phyloP scores from a whole-genome alignment of 1,140 invertebrate genomes.

The Scaptodrosophila lebanonensis region DNA sequence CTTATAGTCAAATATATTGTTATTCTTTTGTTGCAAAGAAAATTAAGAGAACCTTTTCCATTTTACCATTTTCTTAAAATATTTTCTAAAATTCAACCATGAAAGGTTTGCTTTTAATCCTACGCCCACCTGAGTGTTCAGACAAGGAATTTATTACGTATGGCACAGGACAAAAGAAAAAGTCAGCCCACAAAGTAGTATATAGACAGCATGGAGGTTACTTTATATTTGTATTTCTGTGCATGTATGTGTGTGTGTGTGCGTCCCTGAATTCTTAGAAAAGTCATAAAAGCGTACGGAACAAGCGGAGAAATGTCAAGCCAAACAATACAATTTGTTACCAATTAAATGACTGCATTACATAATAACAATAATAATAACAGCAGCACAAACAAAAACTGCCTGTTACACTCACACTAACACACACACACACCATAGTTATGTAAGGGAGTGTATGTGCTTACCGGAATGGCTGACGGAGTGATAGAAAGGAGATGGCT shows the following conservation, averaged over 20 bases:
- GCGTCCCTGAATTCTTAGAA: slow-evolving; percentile 47
- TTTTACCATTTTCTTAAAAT: too few species aligned
- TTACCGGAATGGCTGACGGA: slow-evolving; percentile 19
- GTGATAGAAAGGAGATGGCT: slow-evolving; percentile 33
- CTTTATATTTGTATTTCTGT: slow-evolving; percentile 4
- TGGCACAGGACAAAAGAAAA: too few species aligned
- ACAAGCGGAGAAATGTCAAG: slow-evolving; percentile 47
- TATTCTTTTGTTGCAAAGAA: too few species aligned
- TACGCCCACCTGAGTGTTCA: too few species aligned
- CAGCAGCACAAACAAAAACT: slow-evolving; percentile 30
- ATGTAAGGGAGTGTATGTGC: too few species aligned
- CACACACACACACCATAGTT: slow-evolving; percentile 16
- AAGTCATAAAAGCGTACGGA: slow-evolving; percentile 65
- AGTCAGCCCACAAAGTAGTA: too few species aligned
- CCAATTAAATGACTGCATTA: slow-evolving; percentile 74
- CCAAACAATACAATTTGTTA: slow-evolving; percentile 73
- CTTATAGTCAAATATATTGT: too few species aligned
- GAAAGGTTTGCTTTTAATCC: too few species aligned
- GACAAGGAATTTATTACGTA: too few species aligned
- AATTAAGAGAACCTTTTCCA: too few species aligned
- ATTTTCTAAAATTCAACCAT: too few species aligned
- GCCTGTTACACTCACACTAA: slow-evolving; percentile 5
- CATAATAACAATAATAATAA: slow-evolving; percentile 66
- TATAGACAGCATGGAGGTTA: slow-evolving; percentile 17
- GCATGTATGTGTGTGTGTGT: slow-evolving; percentile 20